Evolutionary conservation across 2,888 invertebrate species (phyloP).

Genomic region (Pyralis farinalis): DNA sequence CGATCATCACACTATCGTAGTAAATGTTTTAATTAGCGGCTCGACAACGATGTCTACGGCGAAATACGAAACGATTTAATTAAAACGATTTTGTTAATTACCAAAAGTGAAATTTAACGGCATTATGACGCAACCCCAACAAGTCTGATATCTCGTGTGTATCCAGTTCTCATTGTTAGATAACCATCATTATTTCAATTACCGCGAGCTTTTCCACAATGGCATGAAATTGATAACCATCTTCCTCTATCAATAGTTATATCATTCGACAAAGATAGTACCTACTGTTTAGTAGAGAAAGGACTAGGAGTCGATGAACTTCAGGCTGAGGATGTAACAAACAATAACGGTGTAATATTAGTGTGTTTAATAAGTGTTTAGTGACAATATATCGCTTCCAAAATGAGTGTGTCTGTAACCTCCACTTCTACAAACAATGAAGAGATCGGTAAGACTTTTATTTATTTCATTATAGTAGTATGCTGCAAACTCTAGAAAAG

Average conservation of each 20-base stretch:
- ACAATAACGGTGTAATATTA: slow-evolving; percentile 16
- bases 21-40: too few species aligned
- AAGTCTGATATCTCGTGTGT: slow-evolving; percentile 34
- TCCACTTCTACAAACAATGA: slow-evolving; percentile 46
- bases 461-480: not conserved
- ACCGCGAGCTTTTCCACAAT: slow-evolving; percentile 24
- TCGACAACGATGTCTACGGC: too few species aligned
- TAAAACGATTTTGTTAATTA: slow-evolving; percentile 5
- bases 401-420: slow-evolving; percentile 56
- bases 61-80: not conserved
- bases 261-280: slow-evolving; percentile 20
- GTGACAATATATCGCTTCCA: slow-evolving; percentile 22
- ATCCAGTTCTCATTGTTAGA: slow-evolving; percentile 32
- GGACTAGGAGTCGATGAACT: slow-evolving; percentile 23
- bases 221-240: slow-evolving; percentile 28
- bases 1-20: too few species aligned
- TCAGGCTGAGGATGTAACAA: slow-evolving; percentile 12
- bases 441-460: slow-evolving; percentile 59
- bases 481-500: too few species aligned
- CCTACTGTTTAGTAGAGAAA: slow-evolving; percentile 16
- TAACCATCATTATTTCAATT: slow-evolving; percentile 43
- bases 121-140: slow-evolving; percentile 27
- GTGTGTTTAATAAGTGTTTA: slow-evolving; percentile 14
- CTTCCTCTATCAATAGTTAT: slow-evolving; percentile 18
- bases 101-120: slow-evolving; percentile 15